Evolutionary conservation across 2,888 invertebrate species (phyloP), one percentile per base, ranked within the genome.

Genomic region (Mythimna albipuncta): DNA sequence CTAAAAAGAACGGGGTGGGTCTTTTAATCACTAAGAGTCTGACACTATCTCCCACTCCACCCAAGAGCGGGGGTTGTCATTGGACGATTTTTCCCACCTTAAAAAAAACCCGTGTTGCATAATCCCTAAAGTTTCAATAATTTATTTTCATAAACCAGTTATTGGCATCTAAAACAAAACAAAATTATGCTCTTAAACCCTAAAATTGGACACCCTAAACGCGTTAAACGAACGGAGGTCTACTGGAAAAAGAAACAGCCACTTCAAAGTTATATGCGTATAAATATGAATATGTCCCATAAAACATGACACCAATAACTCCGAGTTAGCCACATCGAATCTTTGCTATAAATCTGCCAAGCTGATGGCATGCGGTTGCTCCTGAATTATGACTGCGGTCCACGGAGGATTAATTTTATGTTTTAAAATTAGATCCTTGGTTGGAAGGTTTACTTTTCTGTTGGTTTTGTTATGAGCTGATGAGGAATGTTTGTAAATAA

Each of bases 321-420:
- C 70, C 67, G 64, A 76, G 83, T 76, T 79, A 76, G 77, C 73
- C 61, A 75, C 79, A 82, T 84, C 82, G 84, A 84, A 77, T 77
- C 63, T 82, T 76, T 69, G 74, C 76, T 41, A 82, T 84, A 84
- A 84, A 84, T 84, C 84, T 84, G 82, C 75, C 82, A 82, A 32
- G 26, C 65, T 69, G 81, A 73, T 81, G 65, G 69, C 81, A 26
- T 76, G 77, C 59, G 79, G 79, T 74, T 38, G 69, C 41, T 72
- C 50, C 57, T 82, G 72, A 84, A 80, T 82, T 84, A 84, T 84
- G 77, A 78, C 69, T 73, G 69, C 63, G 62, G 72, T 73, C 72
- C 54, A 58, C 35, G 10, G 78, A 58, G 79, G 67, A 81, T 75
- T 80, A 82, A 84, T 82, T 74, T 73, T 64, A 68, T 58, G 64